Conservation (phyloP, 1,140 invertebrate species). For the Geopemphigus sp. region DNA sequence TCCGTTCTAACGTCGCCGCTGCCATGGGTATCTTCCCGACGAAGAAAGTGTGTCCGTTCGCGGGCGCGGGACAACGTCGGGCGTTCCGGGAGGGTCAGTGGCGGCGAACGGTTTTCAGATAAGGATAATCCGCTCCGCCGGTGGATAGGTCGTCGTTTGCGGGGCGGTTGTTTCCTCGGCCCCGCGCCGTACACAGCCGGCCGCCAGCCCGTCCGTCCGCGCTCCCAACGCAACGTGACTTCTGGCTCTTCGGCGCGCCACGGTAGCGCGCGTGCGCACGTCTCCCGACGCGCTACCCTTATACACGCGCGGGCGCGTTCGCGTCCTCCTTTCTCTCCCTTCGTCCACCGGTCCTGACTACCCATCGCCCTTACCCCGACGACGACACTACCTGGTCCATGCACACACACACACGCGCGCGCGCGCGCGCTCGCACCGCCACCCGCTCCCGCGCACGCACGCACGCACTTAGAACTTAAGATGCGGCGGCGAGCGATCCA, state of each 20-base stretch:
- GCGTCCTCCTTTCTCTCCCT: too few relatives aligned
- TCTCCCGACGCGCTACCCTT: too few relatives aligned
- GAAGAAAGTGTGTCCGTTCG: not conserved
- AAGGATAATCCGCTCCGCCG: constrained; percentile 45
- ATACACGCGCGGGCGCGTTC: too few relatives aligned
- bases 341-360: not conserved
- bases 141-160: constrained; percentile 22
- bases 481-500: constrained; percentile 49
- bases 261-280: constrained; percentile 47
- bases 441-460: constrained; percentile 28
- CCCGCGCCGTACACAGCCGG: not conserved
- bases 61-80: constrained; percentile 9
- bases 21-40: too few relatives aligned
- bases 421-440: constrained; percentile 48
- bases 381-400: constrained; percentile 1
- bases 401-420: not conserved
- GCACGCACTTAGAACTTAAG: not conserved
- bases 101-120: constrained; percentile 31
- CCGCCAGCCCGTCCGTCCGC: too few relatives aligned
- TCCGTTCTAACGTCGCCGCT: too few relatives aligned
- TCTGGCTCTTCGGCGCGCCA: constrained; percentile 26
- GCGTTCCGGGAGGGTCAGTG: constrained; percentile 16
- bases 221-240: not conserved
- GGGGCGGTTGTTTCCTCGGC: constrained; percentile 23
- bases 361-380: not conserved